Percentiles rank a stretch among this genome's conserved stretches.
Conservation (phyloP, 2,113 vertebrate genomes). For the Origma solitaria region DNA sequence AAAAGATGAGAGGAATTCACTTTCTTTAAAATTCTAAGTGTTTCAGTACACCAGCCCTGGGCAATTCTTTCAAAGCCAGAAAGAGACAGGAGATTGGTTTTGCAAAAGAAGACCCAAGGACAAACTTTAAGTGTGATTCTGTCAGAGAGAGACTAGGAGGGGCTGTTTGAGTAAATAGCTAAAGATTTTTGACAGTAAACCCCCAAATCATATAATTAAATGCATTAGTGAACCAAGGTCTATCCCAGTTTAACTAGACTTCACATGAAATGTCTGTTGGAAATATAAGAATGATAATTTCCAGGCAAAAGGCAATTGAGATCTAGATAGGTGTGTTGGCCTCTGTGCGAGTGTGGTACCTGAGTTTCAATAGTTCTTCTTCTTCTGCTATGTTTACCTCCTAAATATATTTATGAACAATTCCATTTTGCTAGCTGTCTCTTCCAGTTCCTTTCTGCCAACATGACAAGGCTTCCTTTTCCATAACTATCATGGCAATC, state of each 20-base stretch:
- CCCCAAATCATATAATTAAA: neutral
- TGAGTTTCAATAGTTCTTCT: neutral
- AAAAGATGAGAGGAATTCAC: constrained; percentile 41
- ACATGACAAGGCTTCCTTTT: neutral
- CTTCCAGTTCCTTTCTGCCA: neutral
- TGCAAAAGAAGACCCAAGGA: constrained; percentile 2
- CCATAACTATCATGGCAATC: neutral
- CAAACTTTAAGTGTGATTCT: neutral
- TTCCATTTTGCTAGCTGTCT: neutral
- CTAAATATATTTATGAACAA: neutral
- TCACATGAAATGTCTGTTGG: rapidly evolving
- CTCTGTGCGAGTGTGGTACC: neutral
- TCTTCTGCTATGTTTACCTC: neutral
- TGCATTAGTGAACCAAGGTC: neutral
- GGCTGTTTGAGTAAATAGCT: neutral
- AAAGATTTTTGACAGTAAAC: neutral
- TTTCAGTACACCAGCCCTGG: neutral
- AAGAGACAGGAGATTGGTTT: neutral
- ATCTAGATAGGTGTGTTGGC: neutral
- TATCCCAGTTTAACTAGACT: neutral
- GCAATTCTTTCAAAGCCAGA: constrained; percentile 15
- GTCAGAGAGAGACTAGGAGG: neutral
- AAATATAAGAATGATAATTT: neutral
- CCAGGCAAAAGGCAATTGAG: neutral
- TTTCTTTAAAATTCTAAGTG: constrained; percentile 29